phyloP scores from a whole-genome alignment of 2,888 invertebrate genomes.

The Acronicta psi region DNA sequence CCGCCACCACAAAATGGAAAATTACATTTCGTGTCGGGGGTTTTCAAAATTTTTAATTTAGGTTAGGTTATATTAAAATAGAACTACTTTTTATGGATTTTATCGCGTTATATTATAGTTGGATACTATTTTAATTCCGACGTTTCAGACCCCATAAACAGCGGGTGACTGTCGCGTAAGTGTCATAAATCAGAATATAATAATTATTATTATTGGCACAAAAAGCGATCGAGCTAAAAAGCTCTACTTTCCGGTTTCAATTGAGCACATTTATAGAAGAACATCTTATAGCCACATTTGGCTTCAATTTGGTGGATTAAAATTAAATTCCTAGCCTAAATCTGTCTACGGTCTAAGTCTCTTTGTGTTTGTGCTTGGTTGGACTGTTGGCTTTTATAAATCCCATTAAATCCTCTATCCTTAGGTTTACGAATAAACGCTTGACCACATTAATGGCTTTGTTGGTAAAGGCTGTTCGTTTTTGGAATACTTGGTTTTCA shows the following conservation, averaged over 20 bases:
- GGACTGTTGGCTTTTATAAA: slow-evolving; percentile 7
- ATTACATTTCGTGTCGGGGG: too few relatives aligned
- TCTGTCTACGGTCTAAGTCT: slow-evolving; percentile 18
- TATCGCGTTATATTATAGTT: too few relatives aligned
- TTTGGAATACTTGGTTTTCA: background rate
- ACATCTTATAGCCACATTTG: slow-evolving; percentile 18
- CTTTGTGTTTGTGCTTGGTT: slow-evolving; percentile 8
- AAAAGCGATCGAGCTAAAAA: slow-evolving; percentile 2
- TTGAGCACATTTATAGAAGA: slow-evolving; percentile 26
- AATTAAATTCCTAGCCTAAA: slow-evolving; percentile 34
- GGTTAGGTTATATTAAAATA: too few relatives aligned
- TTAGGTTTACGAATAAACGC: background rate
- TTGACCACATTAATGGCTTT: slow-evolving; percentile 3
- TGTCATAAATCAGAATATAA: too few relatives aligned
- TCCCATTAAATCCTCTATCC: background rate
- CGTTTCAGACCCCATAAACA: too few relatives aligned
- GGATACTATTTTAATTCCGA: too few relatives aligned
- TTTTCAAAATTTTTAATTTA: too few relatives aligned
- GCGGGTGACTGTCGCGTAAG: too few relatives aligned
- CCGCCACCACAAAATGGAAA: too few relatives aligned
- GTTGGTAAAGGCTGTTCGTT: background rate
- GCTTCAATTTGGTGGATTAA: slow-evolving; percentile 21
- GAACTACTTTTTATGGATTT: too few relatives aligned
- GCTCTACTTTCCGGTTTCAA: slow-evolving; percentile 24
- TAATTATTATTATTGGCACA: background rate